Evolutionary conservation across 2,888 invertebrate species (phyloP).

Genomic region (Callimorpha dominula): DNA sequence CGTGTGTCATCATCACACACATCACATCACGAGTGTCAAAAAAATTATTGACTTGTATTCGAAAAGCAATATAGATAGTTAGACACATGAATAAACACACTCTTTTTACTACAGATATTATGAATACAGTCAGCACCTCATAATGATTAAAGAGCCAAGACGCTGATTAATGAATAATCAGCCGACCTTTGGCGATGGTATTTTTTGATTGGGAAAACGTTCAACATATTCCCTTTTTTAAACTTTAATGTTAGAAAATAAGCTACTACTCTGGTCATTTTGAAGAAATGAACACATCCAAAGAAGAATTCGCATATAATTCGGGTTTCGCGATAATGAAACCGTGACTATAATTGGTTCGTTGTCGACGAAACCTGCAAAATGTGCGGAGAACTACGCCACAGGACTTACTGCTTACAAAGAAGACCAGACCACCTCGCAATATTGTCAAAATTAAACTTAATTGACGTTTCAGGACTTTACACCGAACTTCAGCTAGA

Average conservation of each 20-base stretch:
- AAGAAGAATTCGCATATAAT: slow-evolving; percentile 89
- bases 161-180: background rate
- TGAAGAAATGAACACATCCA: slow-evolving; percentile 33
- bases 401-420: slow-evolving; percentile 5
- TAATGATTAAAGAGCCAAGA: background rate
- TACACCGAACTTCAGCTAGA: background rate
- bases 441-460: background rate
- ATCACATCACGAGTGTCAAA: too few relatives aligned
- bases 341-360: slow-evolving; percentile 92
- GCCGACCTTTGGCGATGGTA: background rate
- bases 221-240: background rate
- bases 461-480: background rate
- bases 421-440: slow-evolving; percentile 14
- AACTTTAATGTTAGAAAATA: background rate
- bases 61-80: too few relatives aligned
- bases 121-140: background rate
- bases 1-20: too few relatives aligned
- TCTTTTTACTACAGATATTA: background rate
- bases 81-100: background rate
- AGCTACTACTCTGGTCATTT: background rate
- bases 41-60: too few relatives aligned
- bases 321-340: slow-evolving; percentile 95
- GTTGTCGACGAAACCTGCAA: slow-evolving; percentile 99
- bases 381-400: slow-evolving; percentile 87
- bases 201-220: background rate